phyloP scores from a whole-genome alignment of 2,888 invertebrate species.

The Danaus chrysippus region DNA sequence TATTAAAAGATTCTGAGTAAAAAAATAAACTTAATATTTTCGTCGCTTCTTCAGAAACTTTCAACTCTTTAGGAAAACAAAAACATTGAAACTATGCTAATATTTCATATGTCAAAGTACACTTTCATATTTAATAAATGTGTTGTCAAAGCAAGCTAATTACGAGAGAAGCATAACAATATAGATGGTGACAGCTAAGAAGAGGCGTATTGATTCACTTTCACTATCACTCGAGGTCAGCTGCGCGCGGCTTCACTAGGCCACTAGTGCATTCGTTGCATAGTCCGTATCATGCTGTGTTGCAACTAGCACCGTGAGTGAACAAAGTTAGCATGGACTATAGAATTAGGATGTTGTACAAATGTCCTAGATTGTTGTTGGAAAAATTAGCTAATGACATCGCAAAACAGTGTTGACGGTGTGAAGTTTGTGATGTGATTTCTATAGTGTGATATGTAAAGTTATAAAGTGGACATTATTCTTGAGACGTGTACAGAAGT shows the following conservation, averaged over 20 bases:
- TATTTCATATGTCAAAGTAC: too few species aligned
- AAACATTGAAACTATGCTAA: too few species aligned
- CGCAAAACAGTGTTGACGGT: too few species aligned
- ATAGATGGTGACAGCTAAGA: constrained; percentile 52
- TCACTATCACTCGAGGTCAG: constrained; percentile 70
- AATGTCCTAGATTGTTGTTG: neutral
- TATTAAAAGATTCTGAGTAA: neutral
- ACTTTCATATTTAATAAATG: too few species aligned
- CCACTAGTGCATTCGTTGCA: constrained; percentile 65
- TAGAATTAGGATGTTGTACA: too few species aligned
- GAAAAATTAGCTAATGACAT: neutral
- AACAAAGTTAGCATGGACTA: neutral
- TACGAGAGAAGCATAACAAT: constrained; percentile 12
- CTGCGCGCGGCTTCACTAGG: constrained; percentile 76
- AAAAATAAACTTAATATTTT: too few species aligned
- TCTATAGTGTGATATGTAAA: too few species aligned
- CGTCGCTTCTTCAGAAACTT: too few species aligned
- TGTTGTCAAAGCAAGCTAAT: constrained; percentile 7
- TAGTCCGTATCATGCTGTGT: constrained; percentile 60
- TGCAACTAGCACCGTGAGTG: constrained; percentile 52
- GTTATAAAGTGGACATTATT: too few species aligned
- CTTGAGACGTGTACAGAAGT: too few species aligned
- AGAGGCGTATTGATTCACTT: constrained; percentile 73
- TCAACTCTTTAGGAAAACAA: too few species aligned
- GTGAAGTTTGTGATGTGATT: too few species aligned